Conservation (phyloP, 2,113 vertebrate species). For the Pelvicachromis taeniatus region DNA sequence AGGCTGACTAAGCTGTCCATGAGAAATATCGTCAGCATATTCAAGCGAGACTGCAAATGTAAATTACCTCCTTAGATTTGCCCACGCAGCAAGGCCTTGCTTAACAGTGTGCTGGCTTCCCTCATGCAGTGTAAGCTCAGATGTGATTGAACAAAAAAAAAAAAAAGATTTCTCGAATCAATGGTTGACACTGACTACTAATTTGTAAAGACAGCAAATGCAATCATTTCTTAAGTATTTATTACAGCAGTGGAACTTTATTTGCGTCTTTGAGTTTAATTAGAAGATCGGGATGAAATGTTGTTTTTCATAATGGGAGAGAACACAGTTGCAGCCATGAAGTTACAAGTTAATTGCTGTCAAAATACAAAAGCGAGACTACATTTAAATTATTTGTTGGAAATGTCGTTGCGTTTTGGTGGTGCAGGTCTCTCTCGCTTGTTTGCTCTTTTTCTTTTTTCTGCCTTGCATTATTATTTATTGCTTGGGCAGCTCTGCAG, state of each 20-base stretch:
- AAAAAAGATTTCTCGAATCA: not conserved
- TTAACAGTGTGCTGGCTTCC: constrained; percentile 2
- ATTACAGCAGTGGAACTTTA: not conserved
- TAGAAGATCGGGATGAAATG: not conserved
- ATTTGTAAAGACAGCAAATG: not conserved
- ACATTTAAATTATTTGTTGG: not conserved
- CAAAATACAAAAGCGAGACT: not conserved
- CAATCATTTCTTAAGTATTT: not conserved
- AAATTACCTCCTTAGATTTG: constrained; percentile 51
- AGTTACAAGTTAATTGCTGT: not conserved
- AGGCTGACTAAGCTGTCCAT: constrained; percentile 27
- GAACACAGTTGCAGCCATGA: not conserved
- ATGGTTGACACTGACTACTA: not conserved
- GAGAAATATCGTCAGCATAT: constrained; percentile 2
- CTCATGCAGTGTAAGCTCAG: constrained; percentile 32
- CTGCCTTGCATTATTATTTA: constrained; percentile 39
- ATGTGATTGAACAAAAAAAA: constrained; percentile 7
- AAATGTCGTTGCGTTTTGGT: not conserved
- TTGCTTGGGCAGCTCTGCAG: constrained; percentile 46
- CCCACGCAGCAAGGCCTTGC: constrained; percentile 35
- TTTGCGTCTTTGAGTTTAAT: not conserved
- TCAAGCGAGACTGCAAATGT: constrained; percentile 25
- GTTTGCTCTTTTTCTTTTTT: not conserved
- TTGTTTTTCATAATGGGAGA: not conserved
- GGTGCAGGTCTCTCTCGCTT: not conserved